Conservation (phyloP, 2,113 vertebrate genomes). For the Sinocyclocheilus anshuiensis region DNA sequence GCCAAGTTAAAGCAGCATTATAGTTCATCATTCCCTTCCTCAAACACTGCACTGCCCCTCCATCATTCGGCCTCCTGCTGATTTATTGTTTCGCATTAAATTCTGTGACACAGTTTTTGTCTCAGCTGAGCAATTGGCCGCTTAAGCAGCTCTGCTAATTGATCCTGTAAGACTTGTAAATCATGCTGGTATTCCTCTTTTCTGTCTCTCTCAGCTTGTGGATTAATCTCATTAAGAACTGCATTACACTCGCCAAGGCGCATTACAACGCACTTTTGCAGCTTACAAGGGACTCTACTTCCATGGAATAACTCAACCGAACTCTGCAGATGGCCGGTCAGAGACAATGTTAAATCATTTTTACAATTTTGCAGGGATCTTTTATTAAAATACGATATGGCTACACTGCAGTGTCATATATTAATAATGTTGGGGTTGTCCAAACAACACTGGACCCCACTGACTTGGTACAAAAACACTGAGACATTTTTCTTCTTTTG, state of each 20-base stretch:
- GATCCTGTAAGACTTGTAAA: conserved; percentile 58
- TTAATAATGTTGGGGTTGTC: not conserved
- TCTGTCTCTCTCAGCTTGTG: conserved; percentile 45
- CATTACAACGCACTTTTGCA: conserved; percentile 41
- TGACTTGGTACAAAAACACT: not conserved
- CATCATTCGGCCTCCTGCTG: conserved; percentile 32
- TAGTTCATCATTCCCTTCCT: conserved; percentile 23
- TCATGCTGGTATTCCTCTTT: conserved; percentile 51
- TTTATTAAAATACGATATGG: not conserved
- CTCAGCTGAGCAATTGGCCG: conserved; percentile 52
- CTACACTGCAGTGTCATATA: not conserved
- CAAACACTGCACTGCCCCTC: conserved; percentile 19
- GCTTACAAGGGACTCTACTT: conserved; percentile 33
- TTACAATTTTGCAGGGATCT: not conserved
- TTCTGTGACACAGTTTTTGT: conserved; percentile 48
- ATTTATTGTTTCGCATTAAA: conserved; percentile 49
- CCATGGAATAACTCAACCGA: conserved; percentile 6
- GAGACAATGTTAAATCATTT: not conserved
- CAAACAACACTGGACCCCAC: not conserved
- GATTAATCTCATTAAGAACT: conserved; percentile 54
- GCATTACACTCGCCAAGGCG: conserved; percentile 43
- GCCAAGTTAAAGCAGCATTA: not conserved
- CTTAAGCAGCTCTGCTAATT: conserved; percentile 52
- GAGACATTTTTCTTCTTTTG: not conserved
- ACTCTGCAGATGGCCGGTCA: not conserved